Evolutionary conservation across 2,113 vertebrate species (phyloP).

Genomic region (Pampusana beccarii): DNA sequence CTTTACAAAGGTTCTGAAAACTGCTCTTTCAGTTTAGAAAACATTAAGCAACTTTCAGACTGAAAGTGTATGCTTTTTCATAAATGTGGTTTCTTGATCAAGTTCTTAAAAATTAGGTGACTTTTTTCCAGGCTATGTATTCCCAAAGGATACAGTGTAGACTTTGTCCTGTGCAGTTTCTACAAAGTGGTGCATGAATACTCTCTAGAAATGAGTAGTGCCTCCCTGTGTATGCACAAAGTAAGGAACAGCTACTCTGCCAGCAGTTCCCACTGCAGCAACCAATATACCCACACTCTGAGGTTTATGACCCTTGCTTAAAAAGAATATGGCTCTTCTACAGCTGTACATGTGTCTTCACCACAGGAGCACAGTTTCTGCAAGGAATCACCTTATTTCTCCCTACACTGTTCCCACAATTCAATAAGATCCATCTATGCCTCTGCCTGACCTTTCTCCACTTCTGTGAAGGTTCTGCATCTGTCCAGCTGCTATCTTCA

Average conservation of each 20-base stretch:
- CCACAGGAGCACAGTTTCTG: neutral
- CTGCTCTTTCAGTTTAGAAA: neutral
- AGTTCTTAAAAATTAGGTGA: neutral
- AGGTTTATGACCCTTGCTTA: neutral
- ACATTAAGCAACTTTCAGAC: neutral
- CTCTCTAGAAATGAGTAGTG: neutral
- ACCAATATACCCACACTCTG: neutral
- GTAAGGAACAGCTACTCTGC: neutral
- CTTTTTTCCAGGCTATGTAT: neutral
- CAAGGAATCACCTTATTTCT: neutral
- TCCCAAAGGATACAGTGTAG: neutral
- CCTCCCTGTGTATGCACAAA: neutral
- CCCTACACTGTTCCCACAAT: neutral
- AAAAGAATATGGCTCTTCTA: neutral
- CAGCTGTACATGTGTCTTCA: neutral
- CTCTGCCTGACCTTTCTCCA: neutral
- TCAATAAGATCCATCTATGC: neutral
- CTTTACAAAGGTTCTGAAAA: neutral
- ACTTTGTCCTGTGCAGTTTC: neutral
- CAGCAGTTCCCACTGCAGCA: neutral
- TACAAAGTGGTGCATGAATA: neutral
- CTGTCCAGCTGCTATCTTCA: neutral
- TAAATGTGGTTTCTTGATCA: neutral
- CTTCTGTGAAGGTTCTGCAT: neutral
- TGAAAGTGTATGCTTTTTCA: neutral